Base-by-base conservation (phyloP, 2,113 vertebrate species). In the Chaetodon auriga region DNA sequence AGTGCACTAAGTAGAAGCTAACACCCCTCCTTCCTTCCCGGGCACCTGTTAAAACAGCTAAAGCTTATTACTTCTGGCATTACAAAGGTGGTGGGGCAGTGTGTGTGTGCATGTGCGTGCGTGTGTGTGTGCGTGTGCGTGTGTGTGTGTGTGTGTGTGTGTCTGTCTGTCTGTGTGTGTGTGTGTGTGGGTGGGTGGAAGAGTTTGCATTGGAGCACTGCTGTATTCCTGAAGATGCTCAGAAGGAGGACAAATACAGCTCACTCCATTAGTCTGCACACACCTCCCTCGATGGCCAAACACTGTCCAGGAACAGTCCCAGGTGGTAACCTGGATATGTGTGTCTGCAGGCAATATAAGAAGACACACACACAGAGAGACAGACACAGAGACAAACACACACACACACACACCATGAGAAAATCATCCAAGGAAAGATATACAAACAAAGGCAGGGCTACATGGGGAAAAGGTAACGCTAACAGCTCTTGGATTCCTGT, bases 281-380 rank as follows among this genome's bases (percentile, higher is more conserved):
- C 98, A 53, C 98, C 98, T 88, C 98, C 98, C 95, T 99, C 98
- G 45, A 99, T 99, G n/a, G 98, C 98, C 90, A 99, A 95, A 0
- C 98, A 99, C 93, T 98, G 98, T 88, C 98, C 98, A 19, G 98
- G 97, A 86, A 98, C 96, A 0, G 97, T 98, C 72, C 98, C 98
- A 0, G 97, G 97, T 84, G 98, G 98, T 86, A 99, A 96, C 92
- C 98, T 97, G 82, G 98, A 99, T 96, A 99, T 99, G 94, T 98
- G 98, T 75, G 98, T 99, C 98, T 99, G 96, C 71, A 92, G 92
- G 73, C 78, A 74, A 90, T 49, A 94, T 72, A 81, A 76, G 35
- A 51, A 70, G 13, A 57, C 23, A 30, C 7, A 55, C 49, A 68
- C 35, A 48, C n/a, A 74, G 12, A 30, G 6, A 55, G 45, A 68